Conservation (phyloP, 2,797 vertebrate species). For the Momotus momota region DNA sequence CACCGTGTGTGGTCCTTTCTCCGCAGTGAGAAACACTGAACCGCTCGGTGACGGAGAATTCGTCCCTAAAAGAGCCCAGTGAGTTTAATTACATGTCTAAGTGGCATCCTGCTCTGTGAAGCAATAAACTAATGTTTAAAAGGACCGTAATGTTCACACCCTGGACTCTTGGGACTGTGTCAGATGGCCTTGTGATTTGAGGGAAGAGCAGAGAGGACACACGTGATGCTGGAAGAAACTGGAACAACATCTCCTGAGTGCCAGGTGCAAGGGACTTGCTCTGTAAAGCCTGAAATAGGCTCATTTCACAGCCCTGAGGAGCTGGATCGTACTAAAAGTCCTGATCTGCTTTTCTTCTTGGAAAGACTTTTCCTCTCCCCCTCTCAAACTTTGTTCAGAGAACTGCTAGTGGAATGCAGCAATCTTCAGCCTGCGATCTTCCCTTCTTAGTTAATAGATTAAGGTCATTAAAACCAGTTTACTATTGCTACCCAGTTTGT, state of each 20-base stretch:
- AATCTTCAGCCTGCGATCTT: fast-evolving
- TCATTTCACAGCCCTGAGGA: background rate
- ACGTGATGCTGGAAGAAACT: background rate
- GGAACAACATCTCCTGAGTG: background rate
- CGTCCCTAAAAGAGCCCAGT: background rate
- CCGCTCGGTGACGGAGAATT: background rate
- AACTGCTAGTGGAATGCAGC: background rate
- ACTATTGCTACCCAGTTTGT: fast-evolving
- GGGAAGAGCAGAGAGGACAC: background rate
- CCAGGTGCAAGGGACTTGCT: background rate
- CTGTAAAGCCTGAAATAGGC: background rate
- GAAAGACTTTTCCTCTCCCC: background rate
- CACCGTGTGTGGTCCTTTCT: background rate
- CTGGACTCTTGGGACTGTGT: background rate
- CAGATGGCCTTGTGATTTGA: background rate
- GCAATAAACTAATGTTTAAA: background rate
- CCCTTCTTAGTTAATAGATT: background rate
- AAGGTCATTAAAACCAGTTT: background rate
- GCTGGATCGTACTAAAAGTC: background rate
- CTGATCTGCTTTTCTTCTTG: background rate
- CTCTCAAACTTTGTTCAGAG: background rate
- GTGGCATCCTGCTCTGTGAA: background rate
- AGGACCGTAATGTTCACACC: fast-evolving
- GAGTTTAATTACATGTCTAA: background rate
- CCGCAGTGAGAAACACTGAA: background rate